phyloP scores from a whole-genome alignment of 2,797 vertebrate species.

The Molossus alvarezi region DNA sequence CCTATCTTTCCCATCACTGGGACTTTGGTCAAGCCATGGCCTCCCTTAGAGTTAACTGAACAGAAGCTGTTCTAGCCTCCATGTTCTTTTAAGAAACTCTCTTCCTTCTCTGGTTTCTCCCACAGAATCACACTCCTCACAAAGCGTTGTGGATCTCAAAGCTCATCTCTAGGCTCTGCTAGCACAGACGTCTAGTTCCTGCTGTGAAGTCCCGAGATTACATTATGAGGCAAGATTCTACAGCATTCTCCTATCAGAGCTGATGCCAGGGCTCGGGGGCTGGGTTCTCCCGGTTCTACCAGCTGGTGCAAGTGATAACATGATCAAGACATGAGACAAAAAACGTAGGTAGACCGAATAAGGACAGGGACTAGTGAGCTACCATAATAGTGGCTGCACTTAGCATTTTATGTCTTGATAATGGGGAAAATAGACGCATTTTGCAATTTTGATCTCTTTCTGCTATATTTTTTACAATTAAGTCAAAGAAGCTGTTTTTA shows the following conservation, averaged over 20 bases:
- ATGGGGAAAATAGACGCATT: not conserved
- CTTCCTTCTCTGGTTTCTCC: not conserved
- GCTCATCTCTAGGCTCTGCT: not conserved
- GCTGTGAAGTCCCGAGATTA: not conserved
- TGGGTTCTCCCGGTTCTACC: not conserved
- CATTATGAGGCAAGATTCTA: not conserved
- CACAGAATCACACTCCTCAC: not conserved
- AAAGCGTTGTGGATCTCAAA: not conserved
- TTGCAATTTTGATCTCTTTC: not conserved
- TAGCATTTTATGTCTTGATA: not conserved
- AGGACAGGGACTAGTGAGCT: not conserved
- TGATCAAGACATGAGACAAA: not conserved
- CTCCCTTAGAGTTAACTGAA: not conserved
- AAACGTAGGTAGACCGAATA: not conserved
- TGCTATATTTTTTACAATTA: not conserved
- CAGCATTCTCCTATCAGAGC: not conserved
- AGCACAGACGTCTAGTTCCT: not conserved
- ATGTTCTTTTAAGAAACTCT: not conserved
- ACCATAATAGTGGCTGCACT: not conserved
- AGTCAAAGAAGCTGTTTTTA: not conserved
- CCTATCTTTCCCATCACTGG: not conserved
- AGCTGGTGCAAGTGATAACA: not conserved
- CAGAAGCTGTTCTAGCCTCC: not conserved
- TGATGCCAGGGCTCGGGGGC: not conserved
- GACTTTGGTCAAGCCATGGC: not conserved